Evolutionary conservation across 2,113 vertebrate genomes (phyloP).

Genomic region (Ondatra zibethicus): DNA sequence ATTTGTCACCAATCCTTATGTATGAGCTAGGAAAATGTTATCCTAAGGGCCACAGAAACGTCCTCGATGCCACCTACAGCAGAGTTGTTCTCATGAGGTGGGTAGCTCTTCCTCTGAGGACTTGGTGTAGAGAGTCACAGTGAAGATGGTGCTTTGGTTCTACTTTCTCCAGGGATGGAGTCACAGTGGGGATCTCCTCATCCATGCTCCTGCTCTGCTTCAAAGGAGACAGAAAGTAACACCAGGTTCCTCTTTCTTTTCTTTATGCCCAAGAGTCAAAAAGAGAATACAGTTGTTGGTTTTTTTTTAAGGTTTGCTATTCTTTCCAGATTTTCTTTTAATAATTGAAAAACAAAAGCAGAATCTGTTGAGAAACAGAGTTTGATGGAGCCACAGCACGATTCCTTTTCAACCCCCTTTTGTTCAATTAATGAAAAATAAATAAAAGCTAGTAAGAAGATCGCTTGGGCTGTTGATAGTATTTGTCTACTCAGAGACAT

Average conservation of each 20-base stretch:
- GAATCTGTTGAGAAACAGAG: conserved; percentile 32
- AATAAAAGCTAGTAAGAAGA: conserved; percentile 6
- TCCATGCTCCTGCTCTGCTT: background rate
- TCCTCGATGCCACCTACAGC: conserved; percentile 65
- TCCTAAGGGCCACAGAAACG: conserved; percentile 75
- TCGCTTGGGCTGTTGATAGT: background rate
- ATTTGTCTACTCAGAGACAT: background rate
- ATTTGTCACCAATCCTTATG: conserved; percentile 62
- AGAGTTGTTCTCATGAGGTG: conserved; percentile 62
- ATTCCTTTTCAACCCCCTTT: background rate
- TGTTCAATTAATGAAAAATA: background rate
- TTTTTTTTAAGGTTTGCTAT: background rate
- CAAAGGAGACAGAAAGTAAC: conserved; percentile 50
- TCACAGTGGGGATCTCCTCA: background rate
- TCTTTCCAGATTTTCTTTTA: conserved; percentile 43
- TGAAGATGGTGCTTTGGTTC: background rate
- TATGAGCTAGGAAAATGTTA: conserved; percentile 81
- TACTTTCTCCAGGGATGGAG: background rate
- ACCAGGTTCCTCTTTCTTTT: conserved; percentile 11
- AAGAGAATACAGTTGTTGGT: conserved; percentile 27
- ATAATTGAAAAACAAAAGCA: background rate
- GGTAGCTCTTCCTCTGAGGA: conserved; percentile 54
- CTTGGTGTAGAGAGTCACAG: background rate
- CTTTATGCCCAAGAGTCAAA: conserved; percentile 47
- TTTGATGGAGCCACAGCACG: background rate